phyloP scores from a whole-genome alignment of 2,888 invertebrate species.

The Nephrotoma guestfalica region DNA sequence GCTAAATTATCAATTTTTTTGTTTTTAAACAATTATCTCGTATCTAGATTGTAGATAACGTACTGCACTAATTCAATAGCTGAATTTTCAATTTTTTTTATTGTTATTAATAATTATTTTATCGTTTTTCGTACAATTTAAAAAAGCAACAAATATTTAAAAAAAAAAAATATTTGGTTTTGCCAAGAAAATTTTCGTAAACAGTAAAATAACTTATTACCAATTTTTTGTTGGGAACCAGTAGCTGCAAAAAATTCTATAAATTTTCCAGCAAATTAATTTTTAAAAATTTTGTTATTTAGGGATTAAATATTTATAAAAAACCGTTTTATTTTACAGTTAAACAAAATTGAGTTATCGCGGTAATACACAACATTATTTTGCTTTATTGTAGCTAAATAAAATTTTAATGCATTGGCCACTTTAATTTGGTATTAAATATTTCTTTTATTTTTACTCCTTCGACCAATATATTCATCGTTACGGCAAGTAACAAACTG shows the following conservation, averaged over 20 bases:
- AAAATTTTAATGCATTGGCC: too few relatives aligned
- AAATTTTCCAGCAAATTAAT: background rate
- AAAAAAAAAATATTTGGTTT: background rate
- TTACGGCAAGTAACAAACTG: too few relatives aligned
- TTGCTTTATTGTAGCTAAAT: too few relatives aligned
- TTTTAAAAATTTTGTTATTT: background rate
- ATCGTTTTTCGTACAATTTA: background rate
- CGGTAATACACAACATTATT: too few relatives aligned
- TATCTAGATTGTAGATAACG: background rate
- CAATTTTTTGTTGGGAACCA: background rate
- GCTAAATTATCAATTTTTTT: background rate
- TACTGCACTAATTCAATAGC: background rate
- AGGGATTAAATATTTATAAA: background rate
- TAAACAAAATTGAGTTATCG: background rate
- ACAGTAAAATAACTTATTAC: background rate
- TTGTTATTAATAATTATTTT: background rate
- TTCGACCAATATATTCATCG: too few relatives aligned
- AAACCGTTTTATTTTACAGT: background rate
- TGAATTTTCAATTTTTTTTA: background rate
- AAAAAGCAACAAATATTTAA: background rate
- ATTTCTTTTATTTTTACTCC: too few relatives aligned
- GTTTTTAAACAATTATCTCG: background rate
- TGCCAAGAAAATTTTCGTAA: background rate
- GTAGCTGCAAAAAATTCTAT: background rate
- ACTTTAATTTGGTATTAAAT: too few relatives aligned